Evolutionary conservation across 2,888 invertebrate genomes (phyloP), one percentile per base, ranked within the genome.

Genomic region (Drosophila recens): DNA sequence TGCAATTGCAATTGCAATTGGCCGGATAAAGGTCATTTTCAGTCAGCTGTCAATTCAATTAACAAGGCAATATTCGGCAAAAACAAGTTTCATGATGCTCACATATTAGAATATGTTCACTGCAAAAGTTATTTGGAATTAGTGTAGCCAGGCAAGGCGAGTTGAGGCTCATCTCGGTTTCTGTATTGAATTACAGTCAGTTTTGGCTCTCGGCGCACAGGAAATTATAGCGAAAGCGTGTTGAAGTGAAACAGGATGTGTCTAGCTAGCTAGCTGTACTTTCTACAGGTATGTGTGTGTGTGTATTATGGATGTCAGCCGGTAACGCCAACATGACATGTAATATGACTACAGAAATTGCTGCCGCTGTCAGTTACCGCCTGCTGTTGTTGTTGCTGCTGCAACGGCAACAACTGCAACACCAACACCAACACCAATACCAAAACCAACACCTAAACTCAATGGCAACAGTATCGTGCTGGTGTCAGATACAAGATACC

Each of bases 201-300:
- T 68, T 57, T 49, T 56, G 43, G 33, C 53, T 62, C 43, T 67
- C 20, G 38, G 59, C 40, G 61, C 56, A 74, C 89, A 84, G 86
- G 86, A 86, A 86, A 89, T 89, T 86, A 80, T 80, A 78, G 73
- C 76, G 66, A 81, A 87, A 87, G 79, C 81, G 81, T 89, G 85
- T 89, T 83, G 82, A 81, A 70, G 75, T 76, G 75, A 72, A 66
- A 84, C 79, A 81, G 89, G 82, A 87, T 84, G 84, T 75, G 45
- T 42, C 67, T 67, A 64, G 66, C 77, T 74, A 57, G 68, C 49
- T 20, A 17, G 45, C 34, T 23, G 10, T 20, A 1, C 38, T 45
- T 27, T 33, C 17, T 46, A 23, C 15, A 13, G 30, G 6, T 57
- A 2, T 36, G 1, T 23, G 66, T 48, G 43, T 51, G 49, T 58